Evolutionary conservation across 1,140 invertebrate species (phyloP).

Genomic region (Homarus americanus): DNA sequence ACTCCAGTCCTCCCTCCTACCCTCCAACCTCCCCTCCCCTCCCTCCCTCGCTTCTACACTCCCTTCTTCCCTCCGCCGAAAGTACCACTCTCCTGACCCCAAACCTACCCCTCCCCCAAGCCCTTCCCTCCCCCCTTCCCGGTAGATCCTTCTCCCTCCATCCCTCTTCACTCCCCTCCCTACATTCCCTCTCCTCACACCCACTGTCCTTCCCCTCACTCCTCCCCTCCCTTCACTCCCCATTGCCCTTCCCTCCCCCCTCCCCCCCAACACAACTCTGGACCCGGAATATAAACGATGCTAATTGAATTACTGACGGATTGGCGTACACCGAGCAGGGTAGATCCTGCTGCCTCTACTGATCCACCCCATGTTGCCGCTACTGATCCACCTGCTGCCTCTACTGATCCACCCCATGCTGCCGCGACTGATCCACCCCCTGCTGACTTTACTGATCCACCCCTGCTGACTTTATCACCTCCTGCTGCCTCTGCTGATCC

Average conservation of each 20-base stretch:
- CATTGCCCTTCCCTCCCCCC: neutral
- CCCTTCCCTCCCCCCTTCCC: neutral
- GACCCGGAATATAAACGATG: conserved; percentile 41
- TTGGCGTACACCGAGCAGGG: conserved; percentile 21
- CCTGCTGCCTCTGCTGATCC: neutral
- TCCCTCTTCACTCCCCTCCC: neutral
- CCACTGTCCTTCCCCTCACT: neutral
- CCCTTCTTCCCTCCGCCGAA: too few species aligned
- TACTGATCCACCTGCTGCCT: neutral
- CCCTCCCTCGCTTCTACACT: too few species aligned
- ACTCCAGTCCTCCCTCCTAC: too few species aligned
- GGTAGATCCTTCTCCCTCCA: neutral
- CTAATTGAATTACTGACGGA: conserved; percentile 32
- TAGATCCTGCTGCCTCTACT: neutral
- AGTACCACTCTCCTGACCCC: too few species aligned
- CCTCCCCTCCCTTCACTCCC: neutral
- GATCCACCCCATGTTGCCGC: neutral
- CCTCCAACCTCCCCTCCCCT: too few species aligned
- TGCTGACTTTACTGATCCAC: neutral
- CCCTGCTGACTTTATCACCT: too few species aligned
- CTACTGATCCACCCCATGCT: neutral
- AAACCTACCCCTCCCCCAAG: neutral
- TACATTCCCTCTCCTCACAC: neutral
- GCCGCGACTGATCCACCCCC: neutral
- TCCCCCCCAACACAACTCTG: neutral